phyloP scores from a whole-genome alignment of 1,140 invertebrate genomes.

The Drosophila tristis region DNA sequence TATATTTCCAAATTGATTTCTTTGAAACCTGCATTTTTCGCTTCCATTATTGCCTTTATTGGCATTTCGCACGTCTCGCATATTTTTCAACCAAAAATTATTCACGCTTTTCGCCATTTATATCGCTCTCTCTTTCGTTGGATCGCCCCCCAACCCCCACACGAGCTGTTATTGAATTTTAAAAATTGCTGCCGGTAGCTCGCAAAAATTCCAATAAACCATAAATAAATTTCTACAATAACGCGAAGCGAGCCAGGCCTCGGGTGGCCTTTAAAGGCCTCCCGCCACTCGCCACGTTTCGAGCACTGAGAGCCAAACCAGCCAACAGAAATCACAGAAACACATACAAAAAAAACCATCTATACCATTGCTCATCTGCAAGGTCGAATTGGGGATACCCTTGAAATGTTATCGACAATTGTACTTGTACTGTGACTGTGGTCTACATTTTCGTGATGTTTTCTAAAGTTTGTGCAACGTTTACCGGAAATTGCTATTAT shows the following conservation, averaged over 20 bases:
- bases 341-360: slow-evolving; percentile 22
- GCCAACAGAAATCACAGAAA: slow-evolving; percentile 57
- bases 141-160: slow-evolving; percentile 26
- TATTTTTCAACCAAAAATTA: slow-evolving; percentile 59
- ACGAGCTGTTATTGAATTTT: slow-evolving; percentile 71
- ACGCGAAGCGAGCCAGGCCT: slow-evolving; percentile 76
- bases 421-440: slow-evolving; percentile 4
- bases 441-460: slow-evolving; percentile 16
- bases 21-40: too few species aligned
- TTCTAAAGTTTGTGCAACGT: slow-evolving; percentile 13
- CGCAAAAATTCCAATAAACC: slow-evolving; percentile 81
- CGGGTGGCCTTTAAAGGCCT: slow-evolving; percentile 67
- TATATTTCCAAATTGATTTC: too few species aligned
- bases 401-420: slow-evolving; percentile 41
- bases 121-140: slow-evolving; percentile 28
- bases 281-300: slow-evolving; percentile 47
- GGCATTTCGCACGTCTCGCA: slow-evolving; percentile 57
- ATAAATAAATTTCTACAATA: slow-evolving; percentile 81
- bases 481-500: too few species aligned
- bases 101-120: slow-evolving; percentile 41
- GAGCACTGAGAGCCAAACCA: slow-evolving; percentile 24
- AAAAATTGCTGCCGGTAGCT: slow-evolving; percentile 75
- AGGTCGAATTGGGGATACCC: slow-evolving; percentile 70
- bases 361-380: slow-evolving; percentile 40
- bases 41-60: slow-evolving; percentile 27